Percentiles rank a stretch among this genome's conserved stretches.
phyloP scores from a whole-genome alignment of 1,140 invertebrate genomes.

The Trichonephila clavata region DNA sequence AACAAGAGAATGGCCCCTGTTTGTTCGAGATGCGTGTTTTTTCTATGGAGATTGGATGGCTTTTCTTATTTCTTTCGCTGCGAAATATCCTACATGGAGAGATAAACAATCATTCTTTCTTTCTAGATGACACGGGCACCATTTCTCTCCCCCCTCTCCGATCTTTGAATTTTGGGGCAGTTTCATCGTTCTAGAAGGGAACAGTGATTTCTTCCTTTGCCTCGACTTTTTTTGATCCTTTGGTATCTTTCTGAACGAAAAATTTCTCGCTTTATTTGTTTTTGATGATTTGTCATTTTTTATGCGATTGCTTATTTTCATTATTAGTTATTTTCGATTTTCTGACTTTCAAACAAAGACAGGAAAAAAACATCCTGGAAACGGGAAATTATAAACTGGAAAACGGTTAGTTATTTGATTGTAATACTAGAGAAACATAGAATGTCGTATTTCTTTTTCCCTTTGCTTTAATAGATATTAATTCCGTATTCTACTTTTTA shows the following conservation, averaged over 20 bases:
- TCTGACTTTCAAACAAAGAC: background rate
- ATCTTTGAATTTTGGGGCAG: slow-evolving; percentile 21
- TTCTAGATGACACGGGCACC: slow-evolving; percentile 8
- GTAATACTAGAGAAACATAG: too few relatives aligned
- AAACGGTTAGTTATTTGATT: background rate
- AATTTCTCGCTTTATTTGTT: slow-evolving; percentile 17
- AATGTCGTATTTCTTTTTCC: too few relatives aligned
- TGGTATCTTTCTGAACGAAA: background rate
- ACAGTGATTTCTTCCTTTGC: slow-evolving; percentile 2
- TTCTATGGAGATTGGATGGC: slow-evolving; percentile 40
- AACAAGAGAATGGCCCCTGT: slow-evolving; percentile 1
- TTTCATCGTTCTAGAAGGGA: background rate
- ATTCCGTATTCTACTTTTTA: too few relatives aligned
- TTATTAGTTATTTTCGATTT: slow-evolving; percentile 7
- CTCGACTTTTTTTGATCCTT: background rate
- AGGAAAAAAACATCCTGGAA: background rate
- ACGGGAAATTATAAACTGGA: background rate
- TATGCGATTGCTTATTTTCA: background rate
- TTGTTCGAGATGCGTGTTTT: slow-evolving; percentile 8
- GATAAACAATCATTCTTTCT: slow-evolving; percentile 47
- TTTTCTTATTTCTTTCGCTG: background rate
- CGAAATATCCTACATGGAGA: background rate
- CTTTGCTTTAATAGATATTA: too few relatives aligned
- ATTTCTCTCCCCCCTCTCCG: background rate
- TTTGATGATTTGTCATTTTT: background rate